Conservation (phyloP, 2,888 invertebrate species). For the Acheta domesticus region DNA sequence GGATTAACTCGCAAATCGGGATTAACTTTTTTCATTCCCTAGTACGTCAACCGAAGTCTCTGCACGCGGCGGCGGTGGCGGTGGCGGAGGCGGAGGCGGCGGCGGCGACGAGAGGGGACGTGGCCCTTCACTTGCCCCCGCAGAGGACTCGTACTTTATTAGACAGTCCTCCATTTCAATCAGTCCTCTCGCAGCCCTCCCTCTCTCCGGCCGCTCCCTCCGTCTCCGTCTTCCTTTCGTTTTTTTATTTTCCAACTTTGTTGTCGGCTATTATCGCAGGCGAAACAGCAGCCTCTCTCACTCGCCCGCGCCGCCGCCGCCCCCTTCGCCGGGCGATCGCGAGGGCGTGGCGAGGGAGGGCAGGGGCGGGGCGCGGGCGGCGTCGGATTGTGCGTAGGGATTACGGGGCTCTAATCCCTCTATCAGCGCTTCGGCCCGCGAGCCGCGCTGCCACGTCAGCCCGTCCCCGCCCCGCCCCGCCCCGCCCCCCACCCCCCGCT, state of each 20-base stretch:
- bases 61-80: not conserved
- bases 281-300: not conserved
- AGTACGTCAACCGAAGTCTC: not conserved
- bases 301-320: not conserved
- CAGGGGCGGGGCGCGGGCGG: not conserved
- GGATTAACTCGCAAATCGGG: not conserved
- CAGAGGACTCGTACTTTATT: slow-evolving; percentile 2
- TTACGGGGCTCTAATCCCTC: slow-evolving; percentile 30
- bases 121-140: not conserved
- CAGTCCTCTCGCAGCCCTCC: slow-evolving; percentile 5
- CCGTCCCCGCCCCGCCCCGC: not conserved
- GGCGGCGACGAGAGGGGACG: not conserved
- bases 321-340: not conserved
- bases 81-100: no score
- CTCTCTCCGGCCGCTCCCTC: not conserved
- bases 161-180: slow-evolving; percentile 18
- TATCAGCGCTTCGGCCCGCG: slow-evolving; percentile 26
- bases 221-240: not conserved
- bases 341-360: slow-evolving; percentile 4
- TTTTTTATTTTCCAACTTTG: slow-evolving; percentile 7
- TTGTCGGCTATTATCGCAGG: slow-evolving; percentile 18
- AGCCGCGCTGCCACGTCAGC: slow-evolving; percentile 3
- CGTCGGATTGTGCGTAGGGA: slow-evolving; percentile 28
- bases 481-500: not conserved
- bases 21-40: slow-evolving; percentile 9